Conservation (phyloP, 2,113 vertebrate genomes). For the Ia io region DNA sequence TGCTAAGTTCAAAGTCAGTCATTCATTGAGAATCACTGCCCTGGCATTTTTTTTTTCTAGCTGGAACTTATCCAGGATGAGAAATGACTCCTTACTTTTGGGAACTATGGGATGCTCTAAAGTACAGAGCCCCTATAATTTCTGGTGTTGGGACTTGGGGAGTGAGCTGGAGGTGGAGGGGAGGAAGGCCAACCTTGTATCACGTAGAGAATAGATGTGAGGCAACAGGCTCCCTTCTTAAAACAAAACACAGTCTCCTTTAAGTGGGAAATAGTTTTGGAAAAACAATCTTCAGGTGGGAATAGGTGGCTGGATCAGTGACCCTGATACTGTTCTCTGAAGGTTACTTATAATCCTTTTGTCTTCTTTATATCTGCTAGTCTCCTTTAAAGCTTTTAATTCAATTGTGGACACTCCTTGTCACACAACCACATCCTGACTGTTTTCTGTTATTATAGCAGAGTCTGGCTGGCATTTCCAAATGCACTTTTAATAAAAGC, state of each 20-base stretch:
- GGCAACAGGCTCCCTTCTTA: not conserved
- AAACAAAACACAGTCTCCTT: constrained; percentile 15
- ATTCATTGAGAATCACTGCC: not conserved
- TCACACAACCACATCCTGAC: not conserved
- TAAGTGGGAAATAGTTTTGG: constrained; percentile 11
- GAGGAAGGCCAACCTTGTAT: not conserved
- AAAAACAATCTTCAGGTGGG: constrained; percentile 21
- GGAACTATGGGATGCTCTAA: constrained; percentile 17
- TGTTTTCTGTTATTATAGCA: constrained; percentile 45
- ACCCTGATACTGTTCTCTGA: not conserved
- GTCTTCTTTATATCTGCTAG: not conserved
- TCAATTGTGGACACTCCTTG: not conserved
- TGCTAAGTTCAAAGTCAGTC: constrained; percentile 43
- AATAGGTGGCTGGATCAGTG: not conserved
- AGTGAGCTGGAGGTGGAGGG: not conserved
- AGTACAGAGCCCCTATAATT: not conserved
- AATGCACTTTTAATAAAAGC: constrained; percentile 50
- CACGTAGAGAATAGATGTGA: not conserved
- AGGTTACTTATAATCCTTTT: not conserved
- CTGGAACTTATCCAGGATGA: constrained; percentile 17
- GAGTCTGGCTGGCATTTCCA: constrained; percentile 35
- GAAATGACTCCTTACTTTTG: constrained; percentile 1
- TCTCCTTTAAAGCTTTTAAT: not conserved
- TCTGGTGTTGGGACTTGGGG: not conserved
- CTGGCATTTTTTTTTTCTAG: not conserved